phyloP scores from a whole-genome alignment of 1,140 invertebrate genomes.

The Dinothrombium tinctorium region DNA sequence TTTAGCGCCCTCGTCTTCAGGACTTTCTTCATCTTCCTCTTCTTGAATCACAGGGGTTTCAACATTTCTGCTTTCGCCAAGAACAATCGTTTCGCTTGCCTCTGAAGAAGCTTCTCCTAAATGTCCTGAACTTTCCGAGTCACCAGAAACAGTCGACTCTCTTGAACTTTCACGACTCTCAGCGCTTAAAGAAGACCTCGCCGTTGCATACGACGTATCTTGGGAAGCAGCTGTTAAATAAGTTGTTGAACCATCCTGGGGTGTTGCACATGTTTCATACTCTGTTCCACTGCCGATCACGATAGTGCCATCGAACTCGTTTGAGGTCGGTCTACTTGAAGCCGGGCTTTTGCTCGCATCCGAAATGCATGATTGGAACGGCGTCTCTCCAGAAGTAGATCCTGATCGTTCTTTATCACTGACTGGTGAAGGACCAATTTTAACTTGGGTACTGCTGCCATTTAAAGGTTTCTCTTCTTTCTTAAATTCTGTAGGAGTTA shows the following conservation, averaged over 20 bases:
- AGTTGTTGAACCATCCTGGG: slow-evolving; percentile 48
- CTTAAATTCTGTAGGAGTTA: too few species aligned
- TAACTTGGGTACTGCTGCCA: too few species aligned
- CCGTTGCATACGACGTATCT: slow-evolving; percentile 53
- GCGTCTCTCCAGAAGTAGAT: background rate
- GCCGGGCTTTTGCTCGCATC: slow-evolving; percentile 27
- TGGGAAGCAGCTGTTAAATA: slow-evolving; percentile 46
- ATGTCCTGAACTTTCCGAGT: slow-evolving; percentile 65
- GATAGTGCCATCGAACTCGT: slow-evolving; percentile 45
- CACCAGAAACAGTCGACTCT: slow-evolving; percentile 64
- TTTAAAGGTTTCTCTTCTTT: too few species aligned
- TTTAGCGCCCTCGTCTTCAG: slow-evolving; percentile 20
- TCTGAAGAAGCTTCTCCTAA: slow-evolving; percentile 59
- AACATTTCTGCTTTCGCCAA: slow-evolving; percentile 23
- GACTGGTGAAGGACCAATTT: too few species aligned
- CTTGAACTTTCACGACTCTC: slow-evolving; percentile 42
- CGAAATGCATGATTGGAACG: slow-evolving; percentile 33
- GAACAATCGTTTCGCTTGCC: slow-evolving; percentile 62
- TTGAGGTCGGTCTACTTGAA: slow-evolving; percentile 52
- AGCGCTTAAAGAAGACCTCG: slow-evolving; percentile 34
- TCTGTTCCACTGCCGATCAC: slow-evolving; percentile 35
- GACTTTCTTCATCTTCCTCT: slow-evolving; percentile 7
- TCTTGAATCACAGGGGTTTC: background rate
- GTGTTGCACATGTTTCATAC: slow-evolving; percentile 61
- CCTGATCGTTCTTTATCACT: too few species aligned